A percentile compares a stretch with the other conserved stretches of the same genome.
Evolutionary conservation across 2,888 invertebrate genomes (phyloP).

Genomic region (Pantelozetes paolii): DNA sequence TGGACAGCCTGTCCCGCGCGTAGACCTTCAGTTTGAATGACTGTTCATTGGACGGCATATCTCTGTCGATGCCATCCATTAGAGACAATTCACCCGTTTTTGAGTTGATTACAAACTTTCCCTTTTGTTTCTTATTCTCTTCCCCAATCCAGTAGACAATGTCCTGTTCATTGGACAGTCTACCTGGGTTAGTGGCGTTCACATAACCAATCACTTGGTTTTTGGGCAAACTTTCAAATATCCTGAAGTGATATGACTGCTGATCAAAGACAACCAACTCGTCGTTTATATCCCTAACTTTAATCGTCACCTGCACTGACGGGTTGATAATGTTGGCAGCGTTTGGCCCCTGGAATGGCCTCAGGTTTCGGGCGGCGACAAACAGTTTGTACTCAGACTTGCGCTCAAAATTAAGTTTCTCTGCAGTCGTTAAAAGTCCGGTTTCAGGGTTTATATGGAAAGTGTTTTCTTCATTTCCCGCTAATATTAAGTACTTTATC

Average conservation of each 20-base stretch:
- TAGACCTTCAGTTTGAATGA: conserved; percentile 48
- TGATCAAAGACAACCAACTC: conserved; percentile 49
- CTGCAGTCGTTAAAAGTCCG: conserved; percentile 48
- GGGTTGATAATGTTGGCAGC: conserved; percentile 48
- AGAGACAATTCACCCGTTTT: conserved; percentile 49
- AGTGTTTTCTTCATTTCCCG: conserved; percentile 49
- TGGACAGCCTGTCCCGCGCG: conserved; percentile 49
- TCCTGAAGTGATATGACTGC: conserved; percentile 48
- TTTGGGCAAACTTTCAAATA: conserved; percentile 48
- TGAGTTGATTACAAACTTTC: conserved; percentile 48
- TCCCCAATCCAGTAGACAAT: conserved; percentile 49
- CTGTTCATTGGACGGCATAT: conserved; percentile 49
- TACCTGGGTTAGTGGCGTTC: conserved; percentile 48
- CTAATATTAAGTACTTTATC: conserved; percentile 60
- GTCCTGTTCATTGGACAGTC: conserved; percentile 48
- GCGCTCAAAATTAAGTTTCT: conserved; percentile 49
- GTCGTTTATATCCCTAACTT: conserved; percentile 50
- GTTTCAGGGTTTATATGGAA: conserved; percentile 49
- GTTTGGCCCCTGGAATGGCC: conserved; percentile 49
- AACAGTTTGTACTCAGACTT: conserved; percentile 48
- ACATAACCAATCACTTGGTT: conserved; percentile 48
- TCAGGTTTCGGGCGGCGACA: conserved; percentile 49
- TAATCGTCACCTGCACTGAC: conserved; percentile 49
- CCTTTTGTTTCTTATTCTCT: conserved; percentile 41
- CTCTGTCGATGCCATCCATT: conserved; percentile 49